Base-by-base conservation (phyloP, 2,797 vertebrate genomes). In the Huso huso region DNA sequence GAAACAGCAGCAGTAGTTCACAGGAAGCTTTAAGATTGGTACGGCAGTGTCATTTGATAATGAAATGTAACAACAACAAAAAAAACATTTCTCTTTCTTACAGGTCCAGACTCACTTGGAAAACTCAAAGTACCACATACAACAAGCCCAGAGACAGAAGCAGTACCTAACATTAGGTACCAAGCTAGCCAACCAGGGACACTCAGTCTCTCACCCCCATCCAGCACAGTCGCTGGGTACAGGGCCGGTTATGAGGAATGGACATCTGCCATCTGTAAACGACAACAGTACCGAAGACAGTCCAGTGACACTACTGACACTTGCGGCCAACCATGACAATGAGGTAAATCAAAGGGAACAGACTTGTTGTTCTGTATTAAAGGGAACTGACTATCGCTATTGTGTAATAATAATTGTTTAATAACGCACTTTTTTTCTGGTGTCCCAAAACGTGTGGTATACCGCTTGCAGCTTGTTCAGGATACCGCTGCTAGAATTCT, bases 81-180 rank as follows among this genome's bases (percentile, higher is more conserved):
- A 37, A 37, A 37, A 10, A 55, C 53, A 55, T 65, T 76, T 72
- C 50, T 74, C 49, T 78, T 65, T 48, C 57, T 65, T 69, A 2
- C 75, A 99, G 97, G 93, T 95, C 72, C 92, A 95, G 83, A 88
- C 82, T 69, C 93, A 95, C 78, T 82, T 96, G 83, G 95, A 98
- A 83, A 94, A 87, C 76, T 89, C 94, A 37, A 94, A 93, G 75
- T 93, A 93, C 76, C 93, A 94, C 62, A 80, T 93, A 65, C 92
- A 94, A 65, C 93, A 94, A 79, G 79, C 80, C 71, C 95, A 93
- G 84, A 89, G 86, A 68, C 90, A 95, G 76, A 95, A 96, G 77
- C 92, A 97, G 77, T 96, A 94, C 77, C 78, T 95, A 83, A 91
- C 93, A 1, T 84, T 96, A 10, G 95, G 96, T 60, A 86, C 88